Base-by-base conservation (phyloP, 2,888 invertebrate genomes). In the Amphipoea lucens region DNA sequence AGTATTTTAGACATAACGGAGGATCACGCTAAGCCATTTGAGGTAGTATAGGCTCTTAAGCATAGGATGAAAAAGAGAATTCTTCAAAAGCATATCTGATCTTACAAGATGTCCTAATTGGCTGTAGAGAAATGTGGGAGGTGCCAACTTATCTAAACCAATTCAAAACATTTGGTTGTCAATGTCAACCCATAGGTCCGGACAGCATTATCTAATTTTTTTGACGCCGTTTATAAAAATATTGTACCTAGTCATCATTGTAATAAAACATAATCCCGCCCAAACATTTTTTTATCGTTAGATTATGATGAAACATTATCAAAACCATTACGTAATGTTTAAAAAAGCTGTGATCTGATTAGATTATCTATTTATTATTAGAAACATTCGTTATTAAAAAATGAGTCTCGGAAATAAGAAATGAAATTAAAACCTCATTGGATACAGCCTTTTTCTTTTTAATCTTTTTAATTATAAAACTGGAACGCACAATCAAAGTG, bases 401-500 rank as follows among this genome's bases (percentile, higher is more conserved):
- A 81, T 78, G 45, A 70, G 84, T 71, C 67, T 81, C 79, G 78
- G 81, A 48, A 80, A 76, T 76, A 69, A 76, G 65, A 81, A 79
- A 76, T 73, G 36, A 57, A 20, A 82, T 87, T 83, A 81, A 86
- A 88, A 88, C 42, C 84, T 88, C 80, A 88, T 88, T 82, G 79
- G 48, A 73, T 66, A 42, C 42, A 76, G 75, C 48, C 76, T 76
- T 81, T 86, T 83, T 76, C 68, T 76, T 83, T 87, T 88, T 81
- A 67, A 74, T 77, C 67, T 63, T 82, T 81, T 83, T 78, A 87
- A 86, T 88, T 77, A 78, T 69, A 81, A 81, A 89, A 79, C 74
- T 87, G 78, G 89, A 79, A 78, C 83, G 84, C 73, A 57, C 86
- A 86, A 88, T 88, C 88, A 88, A 88, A 89, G 88, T 86, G 88